phyloP scores from a whole-genome alignment of 2,888 invertebrate genomes.

The Aplocera efformata region DNA sequence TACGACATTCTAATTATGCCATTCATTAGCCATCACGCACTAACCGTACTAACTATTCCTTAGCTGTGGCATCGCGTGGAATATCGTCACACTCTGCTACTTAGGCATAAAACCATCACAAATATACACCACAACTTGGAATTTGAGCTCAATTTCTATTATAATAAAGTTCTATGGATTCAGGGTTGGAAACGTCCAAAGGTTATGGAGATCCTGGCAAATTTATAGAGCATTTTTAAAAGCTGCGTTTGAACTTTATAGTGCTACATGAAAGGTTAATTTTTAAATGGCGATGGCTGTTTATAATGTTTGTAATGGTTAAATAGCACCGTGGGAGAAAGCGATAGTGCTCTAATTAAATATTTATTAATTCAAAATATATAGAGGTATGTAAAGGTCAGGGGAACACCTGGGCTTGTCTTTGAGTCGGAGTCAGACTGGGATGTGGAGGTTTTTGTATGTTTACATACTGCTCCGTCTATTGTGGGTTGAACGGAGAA shows the following conservation, averaged over 20 bases:
- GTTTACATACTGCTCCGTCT: too few species aligned
- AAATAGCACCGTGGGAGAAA: constrained; percentile 68
- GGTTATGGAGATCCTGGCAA: constrained; percentile 20
- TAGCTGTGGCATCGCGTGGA: constrained; percentile 44
- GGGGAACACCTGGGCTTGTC: constrained; percentile 56
- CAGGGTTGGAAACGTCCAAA: constrained; percentile 5
- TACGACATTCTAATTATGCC: constrained; percentile 60
- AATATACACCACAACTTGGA: constrained; percentile 13
- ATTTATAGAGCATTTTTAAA: constrained; percentile 10
- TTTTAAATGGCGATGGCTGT: not conserved
- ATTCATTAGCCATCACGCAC: constrained; percentile 67
- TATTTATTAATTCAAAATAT: constrained; percentile 57
- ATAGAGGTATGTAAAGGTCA: constrained; percentile 57
- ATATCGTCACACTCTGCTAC: constrained; percentile 58
- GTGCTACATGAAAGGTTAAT: constrained; percentile 22
- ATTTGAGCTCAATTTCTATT: constrained; percentile 18
- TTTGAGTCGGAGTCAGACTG: constrained; percentile 7
- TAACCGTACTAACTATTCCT: not conserved
- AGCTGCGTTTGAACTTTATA: constrained; percentile 3
- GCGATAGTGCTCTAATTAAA: constrained; percentile 58
- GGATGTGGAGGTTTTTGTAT: not conserved
- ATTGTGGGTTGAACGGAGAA: too few species aligned
- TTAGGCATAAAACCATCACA: constrained; percentile 24
- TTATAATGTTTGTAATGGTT: constrained; percentile 12
- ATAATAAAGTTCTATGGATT: not conserved